A percentile compares a stretch with the other conserved stretches of the same genome.
Conservation (phyloP, 2,797 vertebrate genomes). For the Cetoscarus ocellatus region DNA sequence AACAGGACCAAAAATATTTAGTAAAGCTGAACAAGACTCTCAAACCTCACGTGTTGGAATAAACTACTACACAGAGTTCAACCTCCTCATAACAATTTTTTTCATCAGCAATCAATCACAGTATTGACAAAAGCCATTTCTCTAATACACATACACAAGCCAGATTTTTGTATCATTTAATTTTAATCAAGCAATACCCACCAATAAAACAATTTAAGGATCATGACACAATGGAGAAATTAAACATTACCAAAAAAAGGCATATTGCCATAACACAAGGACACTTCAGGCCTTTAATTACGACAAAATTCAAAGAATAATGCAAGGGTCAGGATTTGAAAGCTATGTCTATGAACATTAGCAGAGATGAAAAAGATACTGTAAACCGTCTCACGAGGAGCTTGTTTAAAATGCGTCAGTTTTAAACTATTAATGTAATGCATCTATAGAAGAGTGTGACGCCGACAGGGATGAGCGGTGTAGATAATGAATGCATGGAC, state of each 20-base stretch:
- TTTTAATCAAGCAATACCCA: slow-evolving; percentile 63
- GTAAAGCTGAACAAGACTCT: not conserved
- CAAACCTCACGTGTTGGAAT: too few species aligned
- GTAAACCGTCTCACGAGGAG: slow-evolving; percentile 6
- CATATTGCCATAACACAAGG: slow-evolving; percentile 29
- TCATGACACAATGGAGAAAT: slow-evolving; percentile 17
- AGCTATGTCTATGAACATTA: slow-evolving; percentile 10
- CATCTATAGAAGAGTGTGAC: slow-evolving; percentile 1
- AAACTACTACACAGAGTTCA: not conserved
- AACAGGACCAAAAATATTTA: too few species aligned
- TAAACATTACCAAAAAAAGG: not conserved
- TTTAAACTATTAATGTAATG: slow-evolving; percentile 12
- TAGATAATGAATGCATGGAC: too few species aligned
- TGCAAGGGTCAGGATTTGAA: not conserved
- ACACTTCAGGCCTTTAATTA: slow-evolving; percentile 38
- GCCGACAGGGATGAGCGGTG: too few species aligned
- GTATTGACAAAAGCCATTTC: too few species aligned
- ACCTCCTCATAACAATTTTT: not conserved
- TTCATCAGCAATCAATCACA: too few species aligned
- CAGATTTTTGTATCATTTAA: not conserved
- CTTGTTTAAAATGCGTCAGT: slow-evolving; percentile 14
- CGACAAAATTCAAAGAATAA: slow-evolving; percentile 4
- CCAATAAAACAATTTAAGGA: slow-evolving; percentile 20
- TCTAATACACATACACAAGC: not conserved
- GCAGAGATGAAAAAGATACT: not conserved